Base-by-base conservation (phyloP, 2,113 vertebrate genomes). In the Cromileptes altivelis region DNA sequence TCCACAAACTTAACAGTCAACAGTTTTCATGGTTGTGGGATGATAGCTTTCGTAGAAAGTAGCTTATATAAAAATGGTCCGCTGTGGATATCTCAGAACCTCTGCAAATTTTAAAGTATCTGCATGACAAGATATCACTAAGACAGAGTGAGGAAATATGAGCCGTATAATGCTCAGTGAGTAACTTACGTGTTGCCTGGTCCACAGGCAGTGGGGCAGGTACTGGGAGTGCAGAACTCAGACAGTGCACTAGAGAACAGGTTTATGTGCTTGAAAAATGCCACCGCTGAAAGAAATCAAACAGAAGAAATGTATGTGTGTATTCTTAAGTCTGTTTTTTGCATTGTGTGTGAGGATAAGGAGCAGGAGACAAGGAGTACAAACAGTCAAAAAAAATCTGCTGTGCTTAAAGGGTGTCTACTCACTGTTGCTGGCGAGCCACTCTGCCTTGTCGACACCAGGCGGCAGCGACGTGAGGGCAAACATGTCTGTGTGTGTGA, bases 191-290 rank as follows among this genome's bases (percentile, higher is more conserved):
- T 91, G 84, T 96, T 94, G 84, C 90, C 93, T 3, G 95, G 95
- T 78, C 94, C 95, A 67, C 86, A 93, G 75, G 95, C 93, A 8
- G 91, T 93, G 4, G 96, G 96, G 75, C 96, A 96, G 82, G 93
- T 94, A 61, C 80, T 92, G 55, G 91, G 90, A 21, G 95, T 95
- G 91, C 96, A 96, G 92, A 94, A 95, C 78, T 96, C 96, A 0
- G 95, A 96, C 69, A 96, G 76, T 0, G 95, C 93, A 17, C 96
- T 96, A 50, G 93, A 95, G 87, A 96, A 89, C 85, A 96, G 85
- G 81, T 95, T 96, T 87, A 95, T 94, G 21, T 96, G 93, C 85
- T 96, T 95, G 92, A 96, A 96, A 92, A 96, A 96, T 0, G 94
- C 93, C 71, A 96, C 91, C 0, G 96, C 96, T 96, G 91, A 56